phyloP scores from a whole-genome alignment of 2,113 vertebrate species.

The Bucco capensis region DNA sequence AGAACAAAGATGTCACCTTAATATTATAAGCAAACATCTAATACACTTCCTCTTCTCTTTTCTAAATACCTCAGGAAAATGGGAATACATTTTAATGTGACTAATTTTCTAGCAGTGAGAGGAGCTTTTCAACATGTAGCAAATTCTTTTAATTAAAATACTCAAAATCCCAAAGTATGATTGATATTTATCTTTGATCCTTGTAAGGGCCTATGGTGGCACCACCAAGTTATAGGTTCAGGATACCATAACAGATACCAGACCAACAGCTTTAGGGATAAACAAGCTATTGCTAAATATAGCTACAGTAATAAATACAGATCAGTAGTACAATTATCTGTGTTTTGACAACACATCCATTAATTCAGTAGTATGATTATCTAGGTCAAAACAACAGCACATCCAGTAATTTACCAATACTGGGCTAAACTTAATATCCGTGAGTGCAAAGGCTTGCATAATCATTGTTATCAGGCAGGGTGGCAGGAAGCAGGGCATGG shows the following conservation, averaged over 20 bases:
- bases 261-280: not conserved
- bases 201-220: not conserved
- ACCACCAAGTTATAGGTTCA: not conserved
- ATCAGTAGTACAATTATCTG: not conserved
- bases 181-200: not conserved
- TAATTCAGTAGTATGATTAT: not conserved
- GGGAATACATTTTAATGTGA: not conserved
- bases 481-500: not conserved
- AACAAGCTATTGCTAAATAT: not conserved
- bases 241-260: not conserved
- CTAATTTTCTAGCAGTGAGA: not conserved
- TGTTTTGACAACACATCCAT: not conserved
- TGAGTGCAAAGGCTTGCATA: not conserved
- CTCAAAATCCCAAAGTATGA: not conserved
- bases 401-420: not conserved
- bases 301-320: not conserved
- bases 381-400: not conserved
- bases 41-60: not conserved
- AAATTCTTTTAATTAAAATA: not conserved
- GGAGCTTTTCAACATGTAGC: not conserved
- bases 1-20: not conserved
- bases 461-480: not conserved
- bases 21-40: not conserved
- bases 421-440: not conserved
- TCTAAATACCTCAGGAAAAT: not conserved